Evolutionary conservation across 2,797 vertebrate genomes (phyloP).

Genomic region (Bovichtus diacanthus): DNA sequence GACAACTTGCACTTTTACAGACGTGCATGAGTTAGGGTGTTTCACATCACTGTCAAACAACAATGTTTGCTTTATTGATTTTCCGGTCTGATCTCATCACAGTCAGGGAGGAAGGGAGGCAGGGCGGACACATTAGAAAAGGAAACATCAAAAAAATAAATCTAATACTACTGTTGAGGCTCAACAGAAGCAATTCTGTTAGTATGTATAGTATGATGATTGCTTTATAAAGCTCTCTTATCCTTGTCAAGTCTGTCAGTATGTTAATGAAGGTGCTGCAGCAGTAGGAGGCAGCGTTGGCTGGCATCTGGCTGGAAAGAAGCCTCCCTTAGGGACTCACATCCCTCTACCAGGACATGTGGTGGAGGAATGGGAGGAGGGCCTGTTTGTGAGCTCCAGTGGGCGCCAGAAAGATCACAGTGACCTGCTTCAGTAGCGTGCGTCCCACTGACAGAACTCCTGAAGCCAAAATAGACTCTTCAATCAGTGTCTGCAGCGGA

Average conservation of each 20-base stretch:
- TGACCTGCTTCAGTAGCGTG: conserved; percentile 71
- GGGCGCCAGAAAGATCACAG: conserved; percentile 79
- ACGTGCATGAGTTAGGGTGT: conserved; percentile 61
- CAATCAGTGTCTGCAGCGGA: conserved; percentile 68
- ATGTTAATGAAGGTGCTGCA: conserved; percentile 70
- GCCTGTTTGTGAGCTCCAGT: conserved; percentile 63
- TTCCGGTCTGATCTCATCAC: conserved; percentile 70
- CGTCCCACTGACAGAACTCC: conserved; percentile 75
- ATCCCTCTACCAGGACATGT: conserved; percentile 61
- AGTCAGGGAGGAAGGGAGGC: conserved; percentile 40
- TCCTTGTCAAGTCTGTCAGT: conserved; percentile 62
- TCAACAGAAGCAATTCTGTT: conserved; percentile 57
- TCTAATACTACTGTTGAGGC: conserved; percentile 60
- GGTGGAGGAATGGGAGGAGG: conserved; percentile 37
- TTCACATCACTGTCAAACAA: conserved; percentile 76
- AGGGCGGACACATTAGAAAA: conserved; percentile 43
- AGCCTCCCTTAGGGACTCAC: conserved; percentile 59
- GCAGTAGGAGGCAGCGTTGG: conserved; percentile 60
- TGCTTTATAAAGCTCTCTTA: conserved; percentile 63
- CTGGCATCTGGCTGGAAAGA: conserved; percentile 60
- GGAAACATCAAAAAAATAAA: conserved; percentile 65
- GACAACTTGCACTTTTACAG: conserved; percentile 62
- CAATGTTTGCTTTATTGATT: conserved; percentile 79
- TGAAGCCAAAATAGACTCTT: conserved; percentile 78
- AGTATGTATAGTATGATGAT: conserved; percentile 50